Conservation (phyloP, 2,113 vertebrate genomes). For the Charina bottae region DNA sequence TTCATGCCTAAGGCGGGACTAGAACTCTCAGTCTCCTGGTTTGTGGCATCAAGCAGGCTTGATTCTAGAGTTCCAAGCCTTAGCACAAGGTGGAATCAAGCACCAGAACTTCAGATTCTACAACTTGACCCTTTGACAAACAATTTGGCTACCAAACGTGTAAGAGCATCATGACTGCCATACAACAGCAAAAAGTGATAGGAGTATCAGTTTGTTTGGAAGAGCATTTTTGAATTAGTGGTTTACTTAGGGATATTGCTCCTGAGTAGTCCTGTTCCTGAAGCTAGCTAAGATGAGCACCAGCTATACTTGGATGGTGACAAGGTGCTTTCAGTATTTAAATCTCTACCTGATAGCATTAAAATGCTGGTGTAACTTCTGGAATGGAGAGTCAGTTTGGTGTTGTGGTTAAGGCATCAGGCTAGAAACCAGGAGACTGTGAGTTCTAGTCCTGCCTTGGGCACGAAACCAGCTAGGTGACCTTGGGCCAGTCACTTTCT, state of each 20-base stretch:
- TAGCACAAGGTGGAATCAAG: not conserved
- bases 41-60: not conserved
- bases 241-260: not conserved
- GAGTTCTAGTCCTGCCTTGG: not conserved
- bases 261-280: not conserved
- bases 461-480: not conserved
- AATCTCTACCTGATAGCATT: not conserved
- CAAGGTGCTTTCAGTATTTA: not conserved
- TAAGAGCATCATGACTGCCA: not conserved
- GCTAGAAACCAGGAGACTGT: no score
- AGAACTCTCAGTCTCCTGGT: no score
- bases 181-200: not conserved
- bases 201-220: not conserved
- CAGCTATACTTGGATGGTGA: not conserved
- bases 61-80: not conserved
- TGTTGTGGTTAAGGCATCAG: no score
- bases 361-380: not conserved
- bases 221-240: not conserved
- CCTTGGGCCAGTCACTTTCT: not conserved
- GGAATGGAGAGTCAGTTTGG: no score
- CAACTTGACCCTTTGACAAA: not conserved
- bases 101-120: not conserved
- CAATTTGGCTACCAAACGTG: not conserved
- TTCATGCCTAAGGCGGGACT: no score
- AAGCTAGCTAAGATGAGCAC: not conserved